Percentiles rank a stretch among this genome's conserved stretches.
These are phyloP conservation scores for Drosophila crucigera DNA, from an alignment of 2,888 invertebrate genomes.

Conservation along the genomic window DNA sequence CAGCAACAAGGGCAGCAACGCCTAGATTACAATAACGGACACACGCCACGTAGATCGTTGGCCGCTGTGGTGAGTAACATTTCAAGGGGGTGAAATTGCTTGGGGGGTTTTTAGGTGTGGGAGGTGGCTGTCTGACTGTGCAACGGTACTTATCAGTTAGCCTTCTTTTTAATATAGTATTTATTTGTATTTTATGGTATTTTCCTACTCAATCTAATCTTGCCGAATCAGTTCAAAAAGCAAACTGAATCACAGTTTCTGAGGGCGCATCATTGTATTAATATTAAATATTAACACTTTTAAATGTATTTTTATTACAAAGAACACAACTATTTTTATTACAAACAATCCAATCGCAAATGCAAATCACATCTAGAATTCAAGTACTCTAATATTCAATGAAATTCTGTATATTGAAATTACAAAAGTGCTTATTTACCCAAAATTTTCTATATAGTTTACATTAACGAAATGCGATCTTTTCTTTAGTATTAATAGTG, in stretches of 20 bases:
- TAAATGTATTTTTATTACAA: background rate
- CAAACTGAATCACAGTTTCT: slow-evolving; percentile 22
- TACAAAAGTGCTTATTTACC: background rate
- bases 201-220: slow-evolving; percentile 66
- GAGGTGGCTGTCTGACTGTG: background rate
- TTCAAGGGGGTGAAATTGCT: background rate
- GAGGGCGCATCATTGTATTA: background rate
- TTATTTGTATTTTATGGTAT: slow-evolving; percentile 41
- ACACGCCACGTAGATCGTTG: slow-evolving; percentile 83
- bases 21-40: slow-evolving; percentile 75
- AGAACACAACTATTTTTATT: background rate
- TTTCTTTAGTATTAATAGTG: background rate
- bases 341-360: background rate
- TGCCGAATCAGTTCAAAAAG: slow-evolving; percentile 27
- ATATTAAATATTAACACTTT: background rate
- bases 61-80: slow-evolving; percentile 79
- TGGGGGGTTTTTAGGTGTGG: slow-evolving; percentile 1
- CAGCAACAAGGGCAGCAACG: slow-evolving; percentile 72
- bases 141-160: slow-evolving; percentile 47
- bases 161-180: slow-evolving; percentile 13
- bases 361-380: background rate
- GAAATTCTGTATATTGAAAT: background rate
- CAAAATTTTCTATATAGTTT: background rate
- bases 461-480: background rate
- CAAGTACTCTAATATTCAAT: background rate